Conservation (phyloP, 2,888 invertebrate genomes). For the Bombylius major region DNA sequence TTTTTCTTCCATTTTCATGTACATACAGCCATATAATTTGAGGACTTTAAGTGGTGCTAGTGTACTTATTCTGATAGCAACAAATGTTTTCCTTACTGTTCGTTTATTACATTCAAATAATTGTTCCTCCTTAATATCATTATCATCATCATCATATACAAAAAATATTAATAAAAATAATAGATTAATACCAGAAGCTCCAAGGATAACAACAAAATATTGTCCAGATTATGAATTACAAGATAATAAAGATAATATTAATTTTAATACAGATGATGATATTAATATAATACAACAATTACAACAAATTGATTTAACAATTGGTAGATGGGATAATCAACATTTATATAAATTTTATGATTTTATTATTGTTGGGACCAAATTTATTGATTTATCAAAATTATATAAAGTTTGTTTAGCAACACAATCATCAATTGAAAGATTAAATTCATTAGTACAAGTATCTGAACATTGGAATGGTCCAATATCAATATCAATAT, state of each 20-base stretch:
- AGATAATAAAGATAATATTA: not conserved
- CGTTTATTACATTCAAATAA: constrained; percentile 37
- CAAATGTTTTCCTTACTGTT: constrained; percentile 3
- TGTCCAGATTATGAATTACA: not conserved
- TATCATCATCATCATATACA: constrained; percentile 4
- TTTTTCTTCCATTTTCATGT: not conserved
- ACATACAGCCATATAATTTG: not conserved
- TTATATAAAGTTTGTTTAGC: constrained; percentile 57
- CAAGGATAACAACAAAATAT: not conserved
- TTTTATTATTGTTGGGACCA: constrained; percentile 54
- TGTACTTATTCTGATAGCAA: not conserved
- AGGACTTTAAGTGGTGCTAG: not conserved
- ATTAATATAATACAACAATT: not conserved
- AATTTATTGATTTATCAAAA: constrained; percentile 48
- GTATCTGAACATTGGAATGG: constrained; percentile 76
- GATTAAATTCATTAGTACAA: constrained; percentile 61
- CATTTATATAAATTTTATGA: constrained; percentile 60
- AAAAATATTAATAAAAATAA: constrained; percentile 6
- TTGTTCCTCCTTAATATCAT: constrained; percentile 20
- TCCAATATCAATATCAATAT: constrained; percentile 72
- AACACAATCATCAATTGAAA: constrained; percentile 75
- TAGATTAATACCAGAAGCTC: not conserved
- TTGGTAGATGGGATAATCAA: constrained; percentile 64
- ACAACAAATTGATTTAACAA: constrained; percentile 43
- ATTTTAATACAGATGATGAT: not conserved